Percentiles rank a stretch among this genome's conserved stretches.
Evolutionary conservation across 1,140 invertebrate genomes (phyloP).

Genomic region (Anoplolepis gracilipes): DNA sequence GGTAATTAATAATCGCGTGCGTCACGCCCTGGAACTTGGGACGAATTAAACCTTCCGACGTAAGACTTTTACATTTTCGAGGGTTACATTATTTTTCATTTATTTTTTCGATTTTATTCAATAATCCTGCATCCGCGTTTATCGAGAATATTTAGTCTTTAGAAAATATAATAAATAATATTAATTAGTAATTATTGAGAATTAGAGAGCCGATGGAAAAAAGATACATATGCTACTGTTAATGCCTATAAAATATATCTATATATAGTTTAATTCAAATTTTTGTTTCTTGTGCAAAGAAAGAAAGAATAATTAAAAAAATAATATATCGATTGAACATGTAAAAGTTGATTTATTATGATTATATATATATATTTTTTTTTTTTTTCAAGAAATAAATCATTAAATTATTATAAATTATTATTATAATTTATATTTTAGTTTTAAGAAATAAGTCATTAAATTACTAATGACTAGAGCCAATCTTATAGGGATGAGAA

Average conservation of each 20-base stretch:
- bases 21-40: constrained; percentile 35
- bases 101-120: not conserved
- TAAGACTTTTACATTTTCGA: constrained; percentile 32
- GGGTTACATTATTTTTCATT: constrained; percentile 28
- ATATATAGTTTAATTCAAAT: not conserved
- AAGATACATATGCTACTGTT: not conserved
- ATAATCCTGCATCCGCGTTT: not conserved
- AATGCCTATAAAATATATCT: not conserved
- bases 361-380: not conserved
- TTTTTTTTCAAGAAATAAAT: too few species aligned
- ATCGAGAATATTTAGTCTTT: too few species aligned
- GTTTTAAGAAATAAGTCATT: not conserved
- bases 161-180: constrained; percentile 2
- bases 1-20: constrained; percentile 54
- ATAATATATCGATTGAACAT: not conserved
- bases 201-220: not conserved
- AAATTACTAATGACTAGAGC: not conserved
- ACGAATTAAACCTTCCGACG: constrained; percentile 17
- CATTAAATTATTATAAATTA: too few species aligned
- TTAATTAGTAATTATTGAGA: not conserved
- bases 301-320: not conserved
- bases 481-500: not conserved
- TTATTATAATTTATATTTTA: not conserved
- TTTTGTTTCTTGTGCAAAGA: not conserved
- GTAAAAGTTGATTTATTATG: not conserved